phyloP scores from a whole-genome alignment of 2,113 vertebrate species.

The Halichoerus grypus region DNA sequence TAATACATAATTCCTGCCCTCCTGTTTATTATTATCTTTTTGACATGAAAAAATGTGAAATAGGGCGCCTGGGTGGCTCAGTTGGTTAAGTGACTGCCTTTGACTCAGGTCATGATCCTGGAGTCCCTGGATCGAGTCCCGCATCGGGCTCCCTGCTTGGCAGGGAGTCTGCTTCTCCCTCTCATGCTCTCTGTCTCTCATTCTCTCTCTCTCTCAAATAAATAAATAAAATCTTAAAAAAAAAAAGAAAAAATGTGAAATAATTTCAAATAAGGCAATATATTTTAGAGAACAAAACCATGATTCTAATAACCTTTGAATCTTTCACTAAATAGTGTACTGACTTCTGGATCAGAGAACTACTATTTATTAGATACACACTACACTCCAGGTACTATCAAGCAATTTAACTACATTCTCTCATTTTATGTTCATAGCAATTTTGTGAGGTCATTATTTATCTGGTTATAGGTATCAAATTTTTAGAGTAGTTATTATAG shows the following conservation, averaged over 20 bases:
- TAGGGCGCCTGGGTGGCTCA: too few species aligned
- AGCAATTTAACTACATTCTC: not conserved
- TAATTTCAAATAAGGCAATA: not conserved
- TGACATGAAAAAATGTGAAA: constrained; percentile 16
- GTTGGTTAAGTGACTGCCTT: too few species aligned
- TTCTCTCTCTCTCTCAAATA: too few species aligned
- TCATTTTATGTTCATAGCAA: not conserved
- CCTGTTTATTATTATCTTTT: not conserved
- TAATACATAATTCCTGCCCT: not conserved
- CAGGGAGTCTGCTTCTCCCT: too few species aligned
- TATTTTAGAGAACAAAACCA: not conserved
- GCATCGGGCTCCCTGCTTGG: too few species aligned
- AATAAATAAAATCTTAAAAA: too few species aligned
- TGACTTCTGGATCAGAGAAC: not conserved
- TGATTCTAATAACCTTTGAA: not conserved
- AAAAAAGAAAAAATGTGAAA: not conserved
- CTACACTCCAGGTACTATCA: not conserved
- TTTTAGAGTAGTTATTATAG: not conserved
- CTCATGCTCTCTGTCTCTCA: too few species aligned
- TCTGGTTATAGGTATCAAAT: not conserved
- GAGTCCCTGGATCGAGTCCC: too few species aligned
- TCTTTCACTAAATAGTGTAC: not conserved
- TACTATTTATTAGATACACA: not conserved
- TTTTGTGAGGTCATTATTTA: not conserved
- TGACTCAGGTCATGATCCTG: too few species aligned